A percentile compares a stretch with the other conserved stretches of the same genome.
Conservation (phyloP, 2,113 vertebrate species). For the Erythrolamprus reginae region DNA sequence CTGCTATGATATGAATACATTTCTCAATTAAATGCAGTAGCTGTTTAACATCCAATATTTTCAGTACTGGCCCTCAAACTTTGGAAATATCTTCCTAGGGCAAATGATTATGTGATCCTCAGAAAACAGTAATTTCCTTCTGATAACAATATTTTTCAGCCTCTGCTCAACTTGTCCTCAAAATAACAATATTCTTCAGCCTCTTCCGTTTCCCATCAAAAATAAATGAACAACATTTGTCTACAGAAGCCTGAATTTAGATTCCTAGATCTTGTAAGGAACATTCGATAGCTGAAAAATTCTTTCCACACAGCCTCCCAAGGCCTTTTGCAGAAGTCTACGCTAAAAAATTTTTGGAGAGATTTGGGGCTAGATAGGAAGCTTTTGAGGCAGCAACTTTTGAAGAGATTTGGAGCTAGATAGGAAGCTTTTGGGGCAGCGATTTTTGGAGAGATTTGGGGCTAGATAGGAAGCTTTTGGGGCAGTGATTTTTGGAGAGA, state of each 20-base stretch:
- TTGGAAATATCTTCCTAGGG: neutral
- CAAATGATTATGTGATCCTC: neutral
- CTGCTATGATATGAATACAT: neutral
- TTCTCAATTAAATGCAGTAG: neutral
- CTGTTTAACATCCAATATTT: neutral
- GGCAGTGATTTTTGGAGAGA: no score
- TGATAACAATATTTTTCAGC: neutral
- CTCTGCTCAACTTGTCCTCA: neutral
- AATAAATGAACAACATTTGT: neutral
- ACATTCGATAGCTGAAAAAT: neutral
- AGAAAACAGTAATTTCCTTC: neutral
- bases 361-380: no score
- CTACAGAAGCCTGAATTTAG: neutral
- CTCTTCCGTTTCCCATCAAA: no score
- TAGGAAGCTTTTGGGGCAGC: no score
- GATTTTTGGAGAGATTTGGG: no score
- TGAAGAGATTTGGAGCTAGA: no score
- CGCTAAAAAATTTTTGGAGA: no score
- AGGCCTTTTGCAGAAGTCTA: neutral
- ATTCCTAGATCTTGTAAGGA: neutral
- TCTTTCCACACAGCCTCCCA: neutral
- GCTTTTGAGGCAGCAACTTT: no score
- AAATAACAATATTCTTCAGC: no score
- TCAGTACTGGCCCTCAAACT: neutral
- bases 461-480: no score